Evolutionary conservation across 2,888 invertebrate species (phyloP), one percentile per base, ranked within the genome.

Genomic region (Phragmatobia fuliginosa): DNA sequence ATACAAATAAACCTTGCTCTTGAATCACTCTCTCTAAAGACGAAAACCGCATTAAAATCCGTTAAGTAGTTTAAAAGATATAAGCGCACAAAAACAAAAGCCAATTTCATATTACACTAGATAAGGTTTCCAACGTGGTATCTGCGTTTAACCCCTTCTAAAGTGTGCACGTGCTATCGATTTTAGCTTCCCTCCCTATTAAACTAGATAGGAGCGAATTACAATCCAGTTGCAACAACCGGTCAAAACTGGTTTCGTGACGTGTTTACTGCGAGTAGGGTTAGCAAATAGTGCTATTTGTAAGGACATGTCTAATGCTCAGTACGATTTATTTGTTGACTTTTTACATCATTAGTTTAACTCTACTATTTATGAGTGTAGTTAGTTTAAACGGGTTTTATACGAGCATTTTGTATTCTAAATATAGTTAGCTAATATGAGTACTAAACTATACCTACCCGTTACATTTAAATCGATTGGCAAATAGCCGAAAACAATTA

Each of bases 141-240:
- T 41, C n/a, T 71, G 52, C 67, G 64, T 62, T 56, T 71, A 71
- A 75, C 75, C 80, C n/a, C 77, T 65, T 79, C 56, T 56, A 5
- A 14, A 28, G 11, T 79, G 73, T 62, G 67, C 70, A 67, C 71
- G 75, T 74, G 76, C 36, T 76, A 87, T 85, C 77, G 83, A 85
- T 85, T 85, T 81, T 75, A 59, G 77, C 81, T 84, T 87, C 86
- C 87, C 78, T 80, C 76, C 60, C 71, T 66, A 79, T 70, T 62
- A 33, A 52, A 67, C 75, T 74, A 79, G 78, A 79, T 79, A 73
- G 75, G 64, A 66, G 67, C 70, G 68, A 79, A 75, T 79, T 73
- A 70, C 71, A 75, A 71, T 79, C 81, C 65, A 61, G 38, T 62
- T 62, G 58, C 66, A 61, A 71, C 61, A 33, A 71, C 67, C 38